Conservation (phyloP, 2,888 invertebrate genomes). For the Byasa hedistus region DNA sequence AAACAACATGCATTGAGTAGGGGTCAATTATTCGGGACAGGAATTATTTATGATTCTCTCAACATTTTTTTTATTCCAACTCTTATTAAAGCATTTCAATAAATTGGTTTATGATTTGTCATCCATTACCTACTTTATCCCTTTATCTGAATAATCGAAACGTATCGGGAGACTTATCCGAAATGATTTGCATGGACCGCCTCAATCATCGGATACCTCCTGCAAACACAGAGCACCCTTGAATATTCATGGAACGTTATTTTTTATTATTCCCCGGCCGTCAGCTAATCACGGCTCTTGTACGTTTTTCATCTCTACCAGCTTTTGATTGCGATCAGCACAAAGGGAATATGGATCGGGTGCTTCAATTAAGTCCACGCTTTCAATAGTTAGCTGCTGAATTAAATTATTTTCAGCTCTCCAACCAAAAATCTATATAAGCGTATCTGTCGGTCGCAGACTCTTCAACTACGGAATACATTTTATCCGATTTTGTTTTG, state of each 20-base stretch:
- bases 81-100: too few relatives aligned
- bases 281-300: constrained; percentile 50
- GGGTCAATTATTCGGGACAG: constrained; percentile 11
- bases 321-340: constrained; percentile 48
- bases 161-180: neutral
- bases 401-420: constrained; percentile 11
- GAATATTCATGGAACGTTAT: constrained; percentile 51
- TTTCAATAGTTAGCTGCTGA: constrained; percentile 23
- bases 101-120: too few relatives aligned
- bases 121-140: too few relatives aligned
- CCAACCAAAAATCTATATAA: too few relatives aligned
- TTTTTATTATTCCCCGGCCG: constrained; percentile 36
- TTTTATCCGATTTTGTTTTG: too few relatives aligned
- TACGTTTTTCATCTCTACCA: constrained; percentile 47
- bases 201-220: constrained; percentile 12
- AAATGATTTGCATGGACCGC: constrained; percentile 13
- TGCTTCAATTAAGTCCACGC: constrained; percentile 46
- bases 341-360: constrained; percentile 53
- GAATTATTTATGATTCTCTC: constrained; percentile 14
- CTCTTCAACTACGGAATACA: too few relatives aligned
- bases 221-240: constrained; percentile 33
- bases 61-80: too few relatives aligned
- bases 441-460: too few relatives aligned
- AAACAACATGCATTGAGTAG: constrained; percentile 17
- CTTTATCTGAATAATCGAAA: too few relatives aligned